Conservation (phyloP, 2,113 vertebrate species). For the Sebastes schlegelii region DNA sequence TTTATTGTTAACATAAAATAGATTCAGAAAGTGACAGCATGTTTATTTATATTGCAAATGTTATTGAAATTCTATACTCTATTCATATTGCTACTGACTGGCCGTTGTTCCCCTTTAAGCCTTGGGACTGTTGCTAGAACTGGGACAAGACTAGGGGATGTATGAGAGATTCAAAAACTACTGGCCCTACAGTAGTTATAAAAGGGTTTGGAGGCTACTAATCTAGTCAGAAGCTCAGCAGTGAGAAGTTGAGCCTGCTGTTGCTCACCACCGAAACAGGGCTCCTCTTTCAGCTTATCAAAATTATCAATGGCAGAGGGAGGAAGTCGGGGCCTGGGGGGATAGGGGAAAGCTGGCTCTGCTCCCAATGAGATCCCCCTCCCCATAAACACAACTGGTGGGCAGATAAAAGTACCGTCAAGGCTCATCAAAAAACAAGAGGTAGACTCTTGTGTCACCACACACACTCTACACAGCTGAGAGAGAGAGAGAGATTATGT, state of each 20-base stretch:
- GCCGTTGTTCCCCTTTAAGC: background rate
- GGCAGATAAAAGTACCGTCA: background rate
- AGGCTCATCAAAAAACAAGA: constrained; percentile 34
- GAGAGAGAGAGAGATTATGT: constrained; percentile 46
- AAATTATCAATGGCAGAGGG: constrained; percentile 27
- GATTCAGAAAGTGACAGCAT: too few relatives aligned
- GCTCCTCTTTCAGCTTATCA: constrained; percentile 12
- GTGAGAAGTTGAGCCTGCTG: constrained; percentile 1
- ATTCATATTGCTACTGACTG: too few relatives aligned
- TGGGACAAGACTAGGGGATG: background rate
- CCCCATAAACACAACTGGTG: background rate
- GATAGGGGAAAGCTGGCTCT: constrained; percentile 17
- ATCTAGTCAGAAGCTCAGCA: constrained; percentile 15
- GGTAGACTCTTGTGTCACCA: constrained; percentile 11
- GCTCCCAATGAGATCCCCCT: background rate
- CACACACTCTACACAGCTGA: constrained; percentile 39
- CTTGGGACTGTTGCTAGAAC: background rate
- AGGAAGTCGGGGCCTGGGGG: background rate
- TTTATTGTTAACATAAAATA: too few relatives aligned
- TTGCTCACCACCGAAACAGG: constrained; percentile 23
- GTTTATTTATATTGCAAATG: too few relatives aligned
- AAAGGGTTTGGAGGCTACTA: constrained; percentile 16
- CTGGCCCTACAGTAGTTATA: background rate
- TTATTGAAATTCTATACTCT: too few relatives aligned
- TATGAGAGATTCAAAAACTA: constrained; percentile 18